phyloP scores from a whole-genome alignment of 1,140 invertebrate species.

The Hycleus phaleratus region DNA sequence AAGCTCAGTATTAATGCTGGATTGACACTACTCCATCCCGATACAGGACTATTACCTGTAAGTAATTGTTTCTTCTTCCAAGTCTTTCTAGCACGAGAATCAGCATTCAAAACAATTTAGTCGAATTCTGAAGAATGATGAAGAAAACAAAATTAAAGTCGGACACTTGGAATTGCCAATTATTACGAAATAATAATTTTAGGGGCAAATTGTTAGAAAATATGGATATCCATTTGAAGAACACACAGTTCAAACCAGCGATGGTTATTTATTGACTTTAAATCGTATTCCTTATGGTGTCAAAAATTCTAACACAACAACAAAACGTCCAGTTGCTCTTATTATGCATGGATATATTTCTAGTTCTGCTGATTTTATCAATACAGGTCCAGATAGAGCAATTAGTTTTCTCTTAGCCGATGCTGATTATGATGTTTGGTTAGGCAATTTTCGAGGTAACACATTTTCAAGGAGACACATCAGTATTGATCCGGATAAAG shows the following conservation, averaged over 20 bases:
- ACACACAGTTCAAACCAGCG: slow-evolving; percentile 38
- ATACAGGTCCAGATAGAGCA: slow-evolving; percentile 4
- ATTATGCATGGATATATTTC: slow-evolving; percentile 41
- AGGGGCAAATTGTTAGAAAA: too few species aligned
- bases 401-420: slow-evolving; percentile 35
- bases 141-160: too few species aligned
- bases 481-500: slow-evolving; percentile 21
- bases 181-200: too few species aligned
- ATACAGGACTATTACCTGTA: too few species aligned
- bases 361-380: slow-evolving; percentile 20
- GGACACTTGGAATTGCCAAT: too few species aligned
- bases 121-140: too few species aligned
- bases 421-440: slow-evolving; percentile 47
- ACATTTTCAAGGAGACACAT: slow-evolving; percentile 42
- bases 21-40: too few species aligned
- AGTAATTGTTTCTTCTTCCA: too few species aligned
- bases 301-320: neutral
- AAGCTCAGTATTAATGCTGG: too few species aligned
- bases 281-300: slow-evolving; percentile 45
- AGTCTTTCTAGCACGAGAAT: too few species aligned
- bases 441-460: slow-evolving; percentile 65
- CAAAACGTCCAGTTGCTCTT: neutral
- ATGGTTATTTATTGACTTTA: slow-evolving; percentile 52
- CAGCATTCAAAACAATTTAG: too few species aligned
- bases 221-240: too few species aligned